phyloP scores from a whole-genome alignment of 2,797 vertebrate genomes.

The Sebastes diaconus region DNA sequence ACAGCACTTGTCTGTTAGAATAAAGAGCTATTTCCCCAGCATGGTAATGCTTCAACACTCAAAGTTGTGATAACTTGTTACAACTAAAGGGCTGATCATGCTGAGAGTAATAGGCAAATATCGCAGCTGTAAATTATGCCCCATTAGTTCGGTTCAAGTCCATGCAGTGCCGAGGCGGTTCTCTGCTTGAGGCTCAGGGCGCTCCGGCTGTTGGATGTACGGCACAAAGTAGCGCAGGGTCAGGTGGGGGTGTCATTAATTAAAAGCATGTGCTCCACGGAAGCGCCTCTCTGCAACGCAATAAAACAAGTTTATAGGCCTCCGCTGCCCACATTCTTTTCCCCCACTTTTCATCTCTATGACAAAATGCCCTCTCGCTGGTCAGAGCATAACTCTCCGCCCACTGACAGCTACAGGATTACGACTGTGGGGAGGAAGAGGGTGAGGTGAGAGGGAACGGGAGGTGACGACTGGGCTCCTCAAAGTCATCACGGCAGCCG shows the following conservation, averaged over 20 bases:
- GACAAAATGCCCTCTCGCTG: slow-evolving; percentile 79
- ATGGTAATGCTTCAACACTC: not conserved
- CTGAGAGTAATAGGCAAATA: slow-evolving; percentile 36
- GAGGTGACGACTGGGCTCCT: slow-evolving; percentile 72
- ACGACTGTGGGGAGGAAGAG: slow-evolving; percentile 54
- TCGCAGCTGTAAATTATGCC: slow-evolving; percentile 15
- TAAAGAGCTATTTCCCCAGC: slow-evolving; percentile 12
- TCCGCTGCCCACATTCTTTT: slow-evolving; percentile 75
- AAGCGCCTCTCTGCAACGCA: slow-evolving; percentile 70
- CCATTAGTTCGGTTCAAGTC: slow-evolving; percentile 34
- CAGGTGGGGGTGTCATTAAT: slow-evolving; percentile 75
- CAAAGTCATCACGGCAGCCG: slow-evolving; percentile 78
- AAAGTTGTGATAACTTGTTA: slow-evolving; percentile 32
- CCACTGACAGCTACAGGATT: slow-evolving; percentile 73
- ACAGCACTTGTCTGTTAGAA: slow-evolving; percentile 4
- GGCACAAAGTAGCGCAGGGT: slow-evolving; percentile 38
- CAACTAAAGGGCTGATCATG: slow-evolving; percentile 11
- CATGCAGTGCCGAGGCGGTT: not conserved
- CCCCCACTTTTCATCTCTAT: slow-evolving; percentile 77
- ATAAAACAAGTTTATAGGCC: slow-evolving; percentile 84
- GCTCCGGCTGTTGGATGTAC: slow-evolving; percentile 14
- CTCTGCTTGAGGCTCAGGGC: slow-evolving; percentile 6
- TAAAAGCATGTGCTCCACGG: slow-evolving; percentile 76
- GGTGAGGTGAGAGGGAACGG: slow-evolving; percentile 56
- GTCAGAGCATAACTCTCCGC: slow-evolving; percentile 75